Percentiles rank a stretch among this genome's conserved stretches.
Conservation (phyloP, 53 echinoderm and acorn worm genomes). For the Zoroaster sp. region DNA sequence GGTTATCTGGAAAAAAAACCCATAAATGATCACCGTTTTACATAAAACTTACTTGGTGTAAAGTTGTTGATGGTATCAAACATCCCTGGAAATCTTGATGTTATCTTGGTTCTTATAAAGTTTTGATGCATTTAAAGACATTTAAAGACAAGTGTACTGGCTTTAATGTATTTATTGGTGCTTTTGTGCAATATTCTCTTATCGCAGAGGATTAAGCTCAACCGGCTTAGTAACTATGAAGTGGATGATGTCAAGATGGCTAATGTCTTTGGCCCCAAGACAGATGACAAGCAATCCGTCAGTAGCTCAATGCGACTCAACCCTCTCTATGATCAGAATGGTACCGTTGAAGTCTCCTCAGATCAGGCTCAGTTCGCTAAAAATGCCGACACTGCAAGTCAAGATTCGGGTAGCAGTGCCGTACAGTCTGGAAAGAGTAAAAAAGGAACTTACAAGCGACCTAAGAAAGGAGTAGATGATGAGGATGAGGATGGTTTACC, state of each 20-base stretch:
- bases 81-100: too few species aligned
- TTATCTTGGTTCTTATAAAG: too few species aligned
- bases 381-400: neutral
- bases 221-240: constrained; percentile 53
- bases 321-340: constrained; percentile 66
- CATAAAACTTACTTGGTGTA: too few species aligned
- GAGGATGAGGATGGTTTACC: constrained; percentile 11
- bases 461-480: constrained; percentile 2
- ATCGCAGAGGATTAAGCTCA: constrained; percentile 59
- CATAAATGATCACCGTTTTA: too few species aligned
- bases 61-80: too few species aligned
- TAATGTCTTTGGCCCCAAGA: constrained; percentile 60
- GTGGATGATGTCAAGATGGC: constrained; percentile 68
- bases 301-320: constrained; percentile 62
- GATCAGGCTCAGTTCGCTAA: constrained; percentile 44
- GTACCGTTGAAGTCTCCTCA: constrained; percentile 55
- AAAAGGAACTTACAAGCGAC: constrained; percentile 33
- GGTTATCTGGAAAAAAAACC: too few species aligned
- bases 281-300: neutral
- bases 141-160: too few species aligned
- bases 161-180: too few species aligned
- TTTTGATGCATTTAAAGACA: too few species aligned
- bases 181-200: too few species aligned
- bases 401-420: neutral
- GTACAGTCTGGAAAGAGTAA: neutral